Percentiles rank a stretch among this genome's conserved stretches.
These are phyloP conservation scores for Tetramorium alpestre DNA, from an alignment of 1,140 invertebrate genomes.

Conservation along the genomic window DNA sequence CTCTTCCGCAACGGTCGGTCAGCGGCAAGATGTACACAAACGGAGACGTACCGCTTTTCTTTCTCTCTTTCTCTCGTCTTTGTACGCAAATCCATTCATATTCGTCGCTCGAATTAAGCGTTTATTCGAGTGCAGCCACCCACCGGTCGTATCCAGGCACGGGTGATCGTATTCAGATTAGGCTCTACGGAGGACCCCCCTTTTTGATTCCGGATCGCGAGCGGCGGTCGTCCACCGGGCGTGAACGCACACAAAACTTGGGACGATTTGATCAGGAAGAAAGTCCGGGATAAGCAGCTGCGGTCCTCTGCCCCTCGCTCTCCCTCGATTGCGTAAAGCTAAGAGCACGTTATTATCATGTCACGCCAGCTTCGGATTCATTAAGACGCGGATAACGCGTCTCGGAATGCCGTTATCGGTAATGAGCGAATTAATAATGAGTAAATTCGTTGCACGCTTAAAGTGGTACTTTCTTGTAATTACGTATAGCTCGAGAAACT, in stretches of 20 bases:
- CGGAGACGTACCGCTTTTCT: neutral
- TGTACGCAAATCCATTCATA: slow-evolving; percentile 33
- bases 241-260: slow-evolving; percentile 48
- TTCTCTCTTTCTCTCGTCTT: slow-evolving; percentile 10
- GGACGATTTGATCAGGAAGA: slow-evolving; percentile 17
- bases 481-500: neutral
- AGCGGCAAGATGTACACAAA: slow-evolving; percentile 44
- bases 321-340: slow-evolving; percentile 4
- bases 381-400: neutral
- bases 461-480: neutral
- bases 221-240: slow-evolving; percentile 43
- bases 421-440: neutral
- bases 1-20: slow-evolving; percentile 44
- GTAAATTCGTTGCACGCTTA: neutral
- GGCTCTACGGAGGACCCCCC: slow-evolving; percentile 12
- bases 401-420: neutral
- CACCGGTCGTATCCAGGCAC: slow-evolving; percentile 32
- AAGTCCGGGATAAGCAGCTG: slow-evolving; percentile 46
- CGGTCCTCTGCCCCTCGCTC: neutral
- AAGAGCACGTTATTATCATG: neutral
- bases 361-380: neutral
- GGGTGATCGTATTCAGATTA: slow-evolving; percentile 70
- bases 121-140: slow-evolving; percentile 69
- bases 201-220: slow-evolving; percentile 47
- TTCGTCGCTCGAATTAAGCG: slow-evolving; percentile 53